Percentiles rank a stretch among this genome's conserved stretches.
Conservation (phyloP, 2,888 invertebrate genomes). For the Pimpla rufipes region DNA sequence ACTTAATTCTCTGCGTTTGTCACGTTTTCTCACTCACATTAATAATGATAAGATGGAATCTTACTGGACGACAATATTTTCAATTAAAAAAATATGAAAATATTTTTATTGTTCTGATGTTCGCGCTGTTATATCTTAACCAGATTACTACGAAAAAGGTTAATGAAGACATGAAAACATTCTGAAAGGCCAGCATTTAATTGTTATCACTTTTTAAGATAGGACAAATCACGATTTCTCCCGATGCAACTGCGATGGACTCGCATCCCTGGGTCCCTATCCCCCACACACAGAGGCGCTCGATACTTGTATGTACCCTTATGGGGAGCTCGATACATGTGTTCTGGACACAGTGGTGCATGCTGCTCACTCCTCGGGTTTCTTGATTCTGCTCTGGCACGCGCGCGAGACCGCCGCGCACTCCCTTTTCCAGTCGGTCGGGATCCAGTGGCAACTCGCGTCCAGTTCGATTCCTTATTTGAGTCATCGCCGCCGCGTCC, state of each 20-base stretch:
- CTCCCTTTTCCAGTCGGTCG: constrained; percentile 53
- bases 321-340: constrained; percentile 62
- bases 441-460: constrained; percentile 49
- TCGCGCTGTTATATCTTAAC: too few species aligned
- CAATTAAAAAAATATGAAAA: too few species aligned
- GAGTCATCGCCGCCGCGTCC: constrained; percentile 50
- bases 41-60: too few species aligned
- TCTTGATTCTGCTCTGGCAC: constrained; percentile 54
- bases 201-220: too few species aligned
- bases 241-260: neutral
- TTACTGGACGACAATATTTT: too few species aligned
- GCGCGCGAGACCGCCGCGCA: constrained; percentile 50
- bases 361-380: constrained; percentile 21
- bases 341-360: constrained; percentile 49
- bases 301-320: constrained; percentile 53
- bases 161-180: too few species aligned
- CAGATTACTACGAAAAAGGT: too few species aligned
- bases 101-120: too few species aligned
- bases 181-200: too few species aligned
- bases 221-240: too few species aligned
- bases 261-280: neutral
- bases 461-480: constrained; percentile 62
- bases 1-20: too few species aligned
- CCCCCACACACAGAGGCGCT: neutral
- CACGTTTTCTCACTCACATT: too few species aligned